A percentile compares a stretch with the other conserved stretches of the same genome.
phyloP scores from a whole-genome alignment of 2,113 vertebrate genomes.

The Forbesichthys agassizii region DNA sequence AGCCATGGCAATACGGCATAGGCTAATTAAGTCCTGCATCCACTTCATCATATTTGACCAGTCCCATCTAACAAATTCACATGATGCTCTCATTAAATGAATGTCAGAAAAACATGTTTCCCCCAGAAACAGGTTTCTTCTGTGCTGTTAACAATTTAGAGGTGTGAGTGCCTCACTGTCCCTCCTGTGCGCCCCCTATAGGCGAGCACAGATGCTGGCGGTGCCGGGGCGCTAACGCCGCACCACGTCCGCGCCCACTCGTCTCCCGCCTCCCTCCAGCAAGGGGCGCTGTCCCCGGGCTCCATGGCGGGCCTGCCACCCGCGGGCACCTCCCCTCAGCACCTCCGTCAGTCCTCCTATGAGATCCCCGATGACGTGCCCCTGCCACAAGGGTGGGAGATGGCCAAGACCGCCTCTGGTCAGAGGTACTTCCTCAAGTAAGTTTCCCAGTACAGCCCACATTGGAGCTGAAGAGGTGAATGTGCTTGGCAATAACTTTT shows the following conservation, averaged over 20 bases:
- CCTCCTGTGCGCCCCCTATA: constrained; percentile 43
- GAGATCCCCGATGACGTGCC: constrained; percentile 96
- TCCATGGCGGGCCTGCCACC: constrained; percentile 81
- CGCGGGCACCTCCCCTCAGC: constrained; percentile 81
- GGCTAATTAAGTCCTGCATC: too few relatives aligned
- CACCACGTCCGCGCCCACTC: constrained; percentile 97
- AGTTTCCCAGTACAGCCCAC: constrained; percentile 64
- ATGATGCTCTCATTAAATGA: too few relatives aligned
- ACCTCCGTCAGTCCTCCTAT: constrained; percentile 97
- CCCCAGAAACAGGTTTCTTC: too few relatives aligned
- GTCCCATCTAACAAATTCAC: too few relatives aligned
- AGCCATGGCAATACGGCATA: too few relatives aligned
- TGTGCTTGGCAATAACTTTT: neutral
- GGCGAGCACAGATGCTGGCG: constrained; percentile 94
- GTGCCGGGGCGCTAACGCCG: constrained; percentile 86
- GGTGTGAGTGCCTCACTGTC: neutral
- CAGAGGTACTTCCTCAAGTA: constrained; percentile 99
- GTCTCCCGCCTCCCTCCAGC: constrained; percentile 93
- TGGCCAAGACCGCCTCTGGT: constrained; percentile 96
- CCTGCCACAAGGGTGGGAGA: constrained; percentile 95
- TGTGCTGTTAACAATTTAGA: too few relatives aligned
- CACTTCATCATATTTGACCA: too few relatives aligned
- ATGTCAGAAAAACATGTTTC: too few relatives aligned
- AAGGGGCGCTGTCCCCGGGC: constrained; percentile 86
- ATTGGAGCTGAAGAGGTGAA: neutral